phyloP scores from a whole-genome alignment of 2,797 vertebrate species.

The Melanotaenia nigrans region DNA sequence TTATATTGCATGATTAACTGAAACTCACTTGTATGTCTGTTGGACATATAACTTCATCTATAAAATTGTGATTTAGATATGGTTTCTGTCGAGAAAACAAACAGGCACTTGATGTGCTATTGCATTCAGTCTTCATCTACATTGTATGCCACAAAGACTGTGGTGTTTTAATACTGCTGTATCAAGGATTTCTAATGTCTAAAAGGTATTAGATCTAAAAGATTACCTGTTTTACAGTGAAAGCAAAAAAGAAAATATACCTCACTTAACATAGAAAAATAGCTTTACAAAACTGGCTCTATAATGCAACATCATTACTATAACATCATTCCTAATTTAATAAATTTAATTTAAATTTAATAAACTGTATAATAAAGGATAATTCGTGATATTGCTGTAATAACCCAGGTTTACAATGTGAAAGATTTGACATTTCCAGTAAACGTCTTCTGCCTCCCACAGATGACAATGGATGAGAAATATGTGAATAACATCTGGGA shows the following conservation, averaged over 20 bases:
- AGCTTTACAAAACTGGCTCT: too few species aligned
- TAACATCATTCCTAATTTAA: too few species aligned
- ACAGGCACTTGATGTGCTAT: neutral
- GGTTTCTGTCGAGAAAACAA: neutral
- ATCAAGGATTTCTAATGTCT: too few species aligned
- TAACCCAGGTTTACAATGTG: neutral
- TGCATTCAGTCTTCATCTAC: neutral
- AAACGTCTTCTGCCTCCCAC: neutral
- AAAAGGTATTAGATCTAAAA: too few species aligned
- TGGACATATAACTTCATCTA: neutral
- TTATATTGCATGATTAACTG: neutral
- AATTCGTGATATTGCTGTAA: neutral
- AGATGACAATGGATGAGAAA: constrained; percentile 99
- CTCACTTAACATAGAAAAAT: too few species aligned
- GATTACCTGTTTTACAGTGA: too few species aligned
- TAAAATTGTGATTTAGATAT: neutral
- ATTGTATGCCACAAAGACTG: neutral
- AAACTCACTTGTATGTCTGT: neutral
- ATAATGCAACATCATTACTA: too few species aligned
- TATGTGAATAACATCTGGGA: constrained; percentile 99
- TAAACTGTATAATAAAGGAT: neutral
- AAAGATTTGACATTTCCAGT: neutral
- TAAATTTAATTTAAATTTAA: neutral
- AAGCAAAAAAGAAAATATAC: too few species aligned
- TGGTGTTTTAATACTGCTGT: neutral